These are phyloP conservation scores for Plectropomus leopardus DNA, from an alignment of 2,113 vertebrate genomes.

Conservation along the genomic window DNA sequence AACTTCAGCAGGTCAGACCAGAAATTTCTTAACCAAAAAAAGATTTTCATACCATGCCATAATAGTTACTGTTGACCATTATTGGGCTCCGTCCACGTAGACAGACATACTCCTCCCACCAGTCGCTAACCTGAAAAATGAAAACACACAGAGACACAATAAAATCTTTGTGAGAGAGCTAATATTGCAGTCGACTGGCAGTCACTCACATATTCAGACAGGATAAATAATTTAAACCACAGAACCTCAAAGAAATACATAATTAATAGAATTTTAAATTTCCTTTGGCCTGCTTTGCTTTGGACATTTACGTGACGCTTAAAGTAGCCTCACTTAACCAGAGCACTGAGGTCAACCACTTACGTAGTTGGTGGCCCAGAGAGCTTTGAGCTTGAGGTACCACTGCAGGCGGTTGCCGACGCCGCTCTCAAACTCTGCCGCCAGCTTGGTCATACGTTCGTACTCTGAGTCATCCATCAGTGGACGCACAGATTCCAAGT, in stretches of 20 bases:
- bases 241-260: constrained; percentile 45
- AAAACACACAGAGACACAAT: constrained; percentile 36
- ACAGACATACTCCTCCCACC: constrained; percentile 95
- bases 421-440: constrained; percentile 87
- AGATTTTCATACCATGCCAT: constrained; percentile 88
- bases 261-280: constrained; percentile 62
- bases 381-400: constrained; percentile 91
- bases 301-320: background rate
- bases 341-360: constrained; percentile 72
- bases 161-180: background rate
- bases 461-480: constrained; percentile 85
- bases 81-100: constrained; percentile 88
- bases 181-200: background rate
- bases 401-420: constrained; percentile 89
- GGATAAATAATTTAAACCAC: constrained; percentile 67
- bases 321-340: background rate
- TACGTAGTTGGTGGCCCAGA: constrained; percentile 93
- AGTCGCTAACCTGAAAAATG: constrained; percentile 89
- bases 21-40: background rate
- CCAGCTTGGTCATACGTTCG: constrained; percentile 80
- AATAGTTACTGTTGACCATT: constrained; percentile 95
- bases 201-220: constrained; percentile 33
- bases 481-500: constrained; percentile 89
- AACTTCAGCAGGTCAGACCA: background rate
- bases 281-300: constrained; percentile 10